Base-by-base conservation (phyloP, 2,888 invertebrate genomes). In the Strigamia maritima region DNA sequence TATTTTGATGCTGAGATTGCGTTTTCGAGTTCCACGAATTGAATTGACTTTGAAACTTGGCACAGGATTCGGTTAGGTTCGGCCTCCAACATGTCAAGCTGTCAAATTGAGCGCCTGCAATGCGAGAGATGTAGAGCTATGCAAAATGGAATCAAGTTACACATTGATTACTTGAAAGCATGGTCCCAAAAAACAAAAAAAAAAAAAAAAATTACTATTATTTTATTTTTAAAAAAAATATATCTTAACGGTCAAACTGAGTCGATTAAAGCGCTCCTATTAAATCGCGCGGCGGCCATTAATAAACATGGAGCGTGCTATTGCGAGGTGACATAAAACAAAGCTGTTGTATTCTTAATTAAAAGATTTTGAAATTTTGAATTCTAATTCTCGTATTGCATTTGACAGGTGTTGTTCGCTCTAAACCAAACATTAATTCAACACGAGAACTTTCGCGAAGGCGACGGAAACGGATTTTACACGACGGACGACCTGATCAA, bases 351-450 rank as follows among this genome's bases (percentile, higher is more conserved):
- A n/a, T n/a, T n/a, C n/a, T n/a, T 38, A 38, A 6, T 38, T 38
- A 38, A 38, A 38, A 38, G 10, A 6, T 77, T 44, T 26, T 22
- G 24, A 24, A 22, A 14, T 44, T n/a, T n/a, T n/a, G n/a, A n/a
- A n/a, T n/a, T n/a, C n/a, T n/a, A n/a, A n/a, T n/a, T n/a, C n/a
- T n/a, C n/a, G n/a, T n/a, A n/a, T 38, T 76, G 75, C 22, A 28
- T 75, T 78, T 80, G 80, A 65, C 79, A 87, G 87, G 87, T 88
- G 54, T 78, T 88, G 65, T 87, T 87, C 82, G 87, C 87, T 10
- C 83, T 88, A 78, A 87, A 88, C 83, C 86, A 86, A 81, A 87
- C 87, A 1, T 82, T 88, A 65, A 82, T 83, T 78, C 85, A 85
- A 78, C 87, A 87, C 78, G 88, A 88, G 82, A 82, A 83, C 26